Evolutionary conservation across 2,797 vertebrate genomes (phyloP), one percentile per base, ranked within the genome.

Genomic region (Alosa sapidissima): DNA sequence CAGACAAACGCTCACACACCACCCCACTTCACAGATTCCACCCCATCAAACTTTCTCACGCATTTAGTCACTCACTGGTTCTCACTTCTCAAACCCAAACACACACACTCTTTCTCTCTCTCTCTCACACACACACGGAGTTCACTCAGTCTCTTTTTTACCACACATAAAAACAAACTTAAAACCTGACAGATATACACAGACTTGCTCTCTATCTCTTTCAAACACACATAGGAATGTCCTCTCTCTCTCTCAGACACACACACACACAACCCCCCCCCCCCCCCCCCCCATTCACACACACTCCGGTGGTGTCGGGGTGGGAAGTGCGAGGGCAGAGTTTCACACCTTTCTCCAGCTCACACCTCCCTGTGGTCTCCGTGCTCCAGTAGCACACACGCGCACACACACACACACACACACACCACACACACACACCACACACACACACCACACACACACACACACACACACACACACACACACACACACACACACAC

Each of bases 321-420:
- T 88, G 87, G 41, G 87, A 88, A 87, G 78, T 54, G n/a, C 83
- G 10, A 65, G 88, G 90, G 88, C 62, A 83, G 88, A 83, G 5
- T 90, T 90, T 89, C 68, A 89, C 87, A 82, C 90, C 90, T 92
- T 87, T 87, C 89, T 89, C 82, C 81, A 87, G 51, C 92, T 95
- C 91, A 92, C 93, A 93, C 88, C 86, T 90, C 90, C 72, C 2
- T 91, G 92, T 87, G 36, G 91, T 81, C 86, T 89, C 78, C 78
- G 86, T 90, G n/a, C 89, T 87, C 14, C 68, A 11, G 47, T 16
- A 16, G 19, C n/a, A 33, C 24, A 55, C 54, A 55, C 58, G 24
- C 58, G 60, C 21, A 65, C n/a, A 28, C 60, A 65, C 60, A 65
- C 60, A 65, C 60, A 65, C 60, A 65, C 60, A 65, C 60, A 28